These are phyloP conservation scores for Melanostoma mellinum DNA, from an alignment of 2,888 invertebrate genomes.

Conservation along the genomic window DNA sequence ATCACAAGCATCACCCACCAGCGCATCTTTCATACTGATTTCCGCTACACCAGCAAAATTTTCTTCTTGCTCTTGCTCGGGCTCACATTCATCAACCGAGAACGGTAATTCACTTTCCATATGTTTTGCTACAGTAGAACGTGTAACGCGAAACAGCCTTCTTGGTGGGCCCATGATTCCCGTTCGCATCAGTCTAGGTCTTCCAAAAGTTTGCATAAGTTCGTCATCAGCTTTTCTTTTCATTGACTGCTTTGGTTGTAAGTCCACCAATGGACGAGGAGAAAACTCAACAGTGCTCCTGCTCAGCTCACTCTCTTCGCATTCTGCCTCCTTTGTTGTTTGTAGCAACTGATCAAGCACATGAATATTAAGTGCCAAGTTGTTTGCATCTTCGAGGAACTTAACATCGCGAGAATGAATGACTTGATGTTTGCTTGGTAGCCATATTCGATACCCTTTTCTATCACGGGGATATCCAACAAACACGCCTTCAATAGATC, in stretches of 20 bases:
- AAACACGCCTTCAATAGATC: constrained; percentile 46
- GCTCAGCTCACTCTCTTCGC: too few relatives aligned
- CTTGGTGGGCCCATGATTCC: neutral
- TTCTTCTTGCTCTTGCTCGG: too few relatives aligned
- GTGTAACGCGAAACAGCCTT: constrained; percentile 19
- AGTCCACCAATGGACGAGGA: neutral
- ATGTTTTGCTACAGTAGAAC: too few relatives aligned
- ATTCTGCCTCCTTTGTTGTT: too few relatives aligned
- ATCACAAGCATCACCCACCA: constrained; percentile 26
- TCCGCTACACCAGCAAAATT: constrained; percentile 9
- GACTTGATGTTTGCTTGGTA: constrained; percentile 19
- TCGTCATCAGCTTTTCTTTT: too few relatives aligned
- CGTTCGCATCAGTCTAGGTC: too few relatives aligned
- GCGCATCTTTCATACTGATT: constrained; percentile 11
- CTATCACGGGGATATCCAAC: neutral
- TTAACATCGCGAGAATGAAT: constrained; percentile 37
- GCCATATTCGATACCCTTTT: constrained; percentile 46
- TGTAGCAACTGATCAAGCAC: too few relatives aligned
- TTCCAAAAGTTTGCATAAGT: too few relatives aligned
- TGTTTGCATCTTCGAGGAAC: constrained; percentile 13
- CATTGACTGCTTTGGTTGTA: too few relatives aligned
- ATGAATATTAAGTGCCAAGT: too few relatives aligned
- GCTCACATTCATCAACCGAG: constrained; percentile 39
- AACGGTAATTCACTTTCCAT: neutral
- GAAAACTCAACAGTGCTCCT: too few relatives aligned